phyloP scores from a whole-genome alignment of 2,113 vertebrate species.

The cattle (Bos taurus) region DNA sequence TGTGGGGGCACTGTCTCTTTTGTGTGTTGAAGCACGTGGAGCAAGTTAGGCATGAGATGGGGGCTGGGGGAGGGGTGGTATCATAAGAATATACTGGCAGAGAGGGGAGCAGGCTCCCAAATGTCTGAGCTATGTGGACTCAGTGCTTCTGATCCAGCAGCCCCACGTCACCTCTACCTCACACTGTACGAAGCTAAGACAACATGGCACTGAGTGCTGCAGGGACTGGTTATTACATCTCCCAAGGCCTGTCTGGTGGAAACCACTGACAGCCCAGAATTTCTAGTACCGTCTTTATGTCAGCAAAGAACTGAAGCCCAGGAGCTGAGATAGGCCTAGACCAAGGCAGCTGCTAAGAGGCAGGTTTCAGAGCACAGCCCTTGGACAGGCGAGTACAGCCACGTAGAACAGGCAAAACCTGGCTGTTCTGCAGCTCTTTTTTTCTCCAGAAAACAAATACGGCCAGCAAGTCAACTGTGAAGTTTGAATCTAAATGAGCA shows the following conservation, averaged over 20 bases:
- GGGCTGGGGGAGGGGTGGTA: neutral
- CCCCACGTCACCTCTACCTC: neutral
- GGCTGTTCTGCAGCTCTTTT: neutral
- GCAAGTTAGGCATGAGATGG: accelerated
- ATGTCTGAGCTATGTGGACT: neutral
- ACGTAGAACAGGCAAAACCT: neutral
- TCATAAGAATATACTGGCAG: neutral
- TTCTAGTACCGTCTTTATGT: neutral
- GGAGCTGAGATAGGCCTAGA: neutral
- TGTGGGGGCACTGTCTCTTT: no score
- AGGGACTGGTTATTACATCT: neutral
- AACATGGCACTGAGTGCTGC: accelerated
- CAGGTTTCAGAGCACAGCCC: neutral
- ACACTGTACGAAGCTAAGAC: neutral
- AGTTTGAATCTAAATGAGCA: constrained; percentile 20
- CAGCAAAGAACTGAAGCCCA: neutral
- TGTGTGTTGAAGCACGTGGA: accelerated
- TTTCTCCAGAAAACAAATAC: constrained; percentile 5
- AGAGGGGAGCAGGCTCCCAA: neutral
- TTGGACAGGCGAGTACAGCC: neutral
- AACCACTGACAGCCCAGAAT: neutral
- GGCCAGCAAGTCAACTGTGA: constrained; percentile 22
- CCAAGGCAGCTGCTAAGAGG: neutral
- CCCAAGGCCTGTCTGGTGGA: neutral
- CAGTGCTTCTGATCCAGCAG: neutral